phyloP scores from a whole-genome alignment of 1,140 invertebrate genomes.

The Calosoma granatense region DNA sequence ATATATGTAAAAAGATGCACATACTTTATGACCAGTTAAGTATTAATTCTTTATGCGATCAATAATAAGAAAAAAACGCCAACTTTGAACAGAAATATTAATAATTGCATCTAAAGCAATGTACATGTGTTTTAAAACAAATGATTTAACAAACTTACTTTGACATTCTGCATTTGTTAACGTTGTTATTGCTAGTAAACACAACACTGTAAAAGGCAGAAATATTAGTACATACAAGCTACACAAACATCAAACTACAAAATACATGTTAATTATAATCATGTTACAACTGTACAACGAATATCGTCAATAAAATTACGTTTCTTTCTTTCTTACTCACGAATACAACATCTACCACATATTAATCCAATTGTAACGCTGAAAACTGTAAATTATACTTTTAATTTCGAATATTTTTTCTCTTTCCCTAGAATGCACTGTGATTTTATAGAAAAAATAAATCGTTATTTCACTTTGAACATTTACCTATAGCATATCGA shows the following conservation, averaged over 20 bases:
- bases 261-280: background rate
- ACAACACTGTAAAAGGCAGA: constrained; percentile 29
- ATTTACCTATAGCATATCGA: background rate
- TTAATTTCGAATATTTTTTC: background rate
- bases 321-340: background rate
- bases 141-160: too few relatives aligned
- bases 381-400: background rate
- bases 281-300: background rate
- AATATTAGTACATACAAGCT: background rate
- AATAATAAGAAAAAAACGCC: too few relatives aligned
- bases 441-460: too few relatives aligned
- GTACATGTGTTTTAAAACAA: too few relatives aligned
- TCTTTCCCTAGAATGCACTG: too few relatives aligned
- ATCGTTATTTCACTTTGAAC: too few relatives aligned
- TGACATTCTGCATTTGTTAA: constrained; percentile 33
- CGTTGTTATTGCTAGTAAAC: constrained; percentile 32
- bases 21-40: too few relatives aligned
- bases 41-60: too few relatives aligned
- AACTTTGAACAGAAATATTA: too few relatives aligned
- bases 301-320: background rate
- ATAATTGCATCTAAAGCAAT: too few relatives aligned
- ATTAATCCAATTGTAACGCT: background rate
- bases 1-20: too few relatives aligned
- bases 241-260: background rate
- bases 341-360: constrained; percentile 5